A percentile compares a stretch with the other conserved stretches of the same genome.
Conservation (phyloP, 92 coral and sea anemone species). For the Porites divaricata region DNA sequence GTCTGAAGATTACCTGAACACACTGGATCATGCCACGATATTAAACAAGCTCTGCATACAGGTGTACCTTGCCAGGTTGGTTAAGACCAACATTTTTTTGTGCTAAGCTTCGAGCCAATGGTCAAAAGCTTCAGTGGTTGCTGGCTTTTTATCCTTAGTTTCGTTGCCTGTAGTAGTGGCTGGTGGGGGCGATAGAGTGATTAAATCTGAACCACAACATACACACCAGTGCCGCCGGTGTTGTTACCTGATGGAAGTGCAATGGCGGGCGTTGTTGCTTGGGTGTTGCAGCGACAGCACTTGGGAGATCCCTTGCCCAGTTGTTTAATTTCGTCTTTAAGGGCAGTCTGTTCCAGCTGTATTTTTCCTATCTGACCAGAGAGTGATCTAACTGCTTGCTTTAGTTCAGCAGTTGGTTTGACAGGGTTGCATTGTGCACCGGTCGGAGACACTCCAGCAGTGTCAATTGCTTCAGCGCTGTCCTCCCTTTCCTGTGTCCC, state of each 20-base stretch:
- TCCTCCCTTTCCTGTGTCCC: no score
- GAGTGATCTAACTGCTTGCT: constrained; percentile 10
- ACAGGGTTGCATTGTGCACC: no score
- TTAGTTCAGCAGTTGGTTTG: not conserved
- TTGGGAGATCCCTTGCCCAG: not conserved
- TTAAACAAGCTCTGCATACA: constrained; percentile 26
- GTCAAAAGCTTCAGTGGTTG: not conserved
- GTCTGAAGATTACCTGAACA: no score
- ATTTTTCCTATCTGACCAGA: constrained; percentile 29
- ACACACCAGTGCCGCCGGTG: no score
- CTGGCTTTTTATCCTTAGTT: not conserved
- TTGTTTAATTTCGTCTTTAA: not conserved
- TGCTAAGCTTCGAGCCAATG: not conserved
- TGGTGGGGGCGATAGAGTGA: not conserved
- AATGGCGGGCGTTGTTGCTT: not conserved
- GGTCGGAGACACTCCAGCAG: no score
- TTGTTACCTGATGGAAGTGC: no score
- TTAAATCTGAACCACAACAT: no score
- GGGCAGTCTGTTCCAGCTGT: constrained; percentile 8
- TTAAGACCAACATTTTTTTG: constrained; percentile 15
- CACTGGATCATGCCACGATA: not conserved
- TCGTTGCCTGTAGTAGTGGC: not conserved
- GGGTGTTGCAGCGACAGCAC: not conserved
- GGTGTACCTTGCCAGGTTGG: constrained; percentile 10
- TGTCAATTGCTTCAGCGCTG: no score